These are phyloP conservation scores for Noctua comes DNA, from an alignment of 2,888 invertebrate genomes.

Conservation along the genomic window DNA sequence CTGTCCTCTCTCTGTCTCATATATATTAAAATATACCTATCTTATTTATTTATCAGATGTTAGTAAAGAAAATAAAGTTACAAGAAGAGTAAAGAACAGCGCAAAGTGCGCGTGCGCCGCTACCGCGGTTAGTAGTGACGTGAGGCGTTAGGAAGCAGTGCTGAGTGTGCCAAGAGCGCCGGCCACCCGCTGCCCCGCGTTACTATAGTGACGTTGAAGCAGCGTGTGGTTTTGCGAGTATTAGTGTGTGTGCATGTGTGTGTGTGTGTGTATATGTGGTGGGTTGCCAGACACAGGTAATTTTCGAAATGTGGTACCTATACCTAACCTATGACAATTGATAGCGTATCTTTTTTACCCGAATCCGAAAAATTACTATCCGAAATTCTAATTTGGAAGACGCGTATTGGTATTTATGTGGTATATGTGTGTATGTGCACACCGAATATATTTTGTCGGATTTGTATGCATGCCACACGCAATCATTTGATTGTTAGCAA, in stretches of 20 bases:
- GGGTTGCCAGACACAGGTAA: background rate
- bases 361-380: background rate
- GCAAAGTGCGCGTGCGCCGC: constrained; percentile 9
- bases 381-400: too few relatives aligned
- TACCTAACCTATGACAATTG: background rate
- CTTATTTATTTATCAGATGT: background rate
- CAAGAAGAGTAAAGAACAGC: constrained; percentile 4
- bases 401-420: too few relatives aligned
- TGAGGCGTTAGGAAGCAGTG: constrained; percentile 53
- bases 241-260: background rate
- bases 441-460: too few relatives aligned
- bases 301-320: background rate
- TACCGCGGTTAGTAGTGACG: constrained; percentile 40
- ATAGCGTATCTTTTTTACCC: background rate
- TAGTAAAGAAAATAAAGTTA: constrained; percentile 10
- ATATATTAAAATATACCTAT: background rate
- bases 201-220: constrained; percentile 29
- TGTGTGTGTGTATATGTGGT: constrained; percentile 1
- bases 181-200: background rate
- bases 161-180: background rate
- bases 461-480: too few relatives aligned
- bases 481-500: too few relatives aligned
- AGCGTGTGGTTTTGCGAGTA: constrained; percentile 14
- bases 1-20: background rate
- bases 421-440: too few relatives aligned